A percentile compares a stretch with the other conserved stretches of the same genome.
Conservation (phyloP, 1,140 invertebrate species). For the Prorops nasuta region DNA sequence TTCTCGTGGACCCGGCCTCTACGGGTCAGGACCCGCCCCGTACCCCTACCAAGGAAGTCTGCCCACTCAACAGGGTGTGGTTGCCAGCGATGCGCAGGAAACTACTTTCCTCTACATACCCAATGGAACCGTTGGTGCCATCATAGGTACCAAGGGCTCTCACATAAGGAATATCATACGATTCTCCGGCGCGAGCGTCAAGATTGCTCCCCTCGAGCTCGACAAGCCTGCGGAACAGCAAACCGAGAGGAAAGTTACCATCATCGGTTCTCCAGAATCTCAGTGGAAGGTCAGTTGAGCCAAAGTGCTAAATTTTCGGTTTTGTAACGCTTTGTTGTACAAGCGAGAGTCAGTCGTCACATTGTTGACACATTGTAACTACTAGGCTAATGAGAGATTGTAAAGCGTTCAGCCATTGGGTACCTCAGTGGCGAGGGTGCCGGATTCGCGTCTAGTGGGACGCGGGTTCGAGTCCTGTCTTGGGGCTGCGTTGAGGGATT, state of each 20-base stretch:
- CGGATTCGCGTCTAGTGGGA: no score
- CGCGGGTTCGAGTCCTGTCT: slow-evolving; percentile 17
- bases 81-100: slow-evolving; percentile 69
- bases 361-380: no score
- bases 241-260: slow-evolving; percentile 91
- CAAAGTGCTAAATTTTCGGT: background rate
- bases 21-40: slow-evolving; percentile 58
- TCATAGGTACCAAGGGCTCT: slow-evolving; percentile 95
- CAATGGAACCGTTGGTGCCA: slow-evolving; percentile 94
- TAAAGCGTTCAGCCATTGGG: no score
- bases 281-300: slow-evolving; percentile 83
- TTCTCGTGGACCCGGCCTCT: slow-evolving; percentile 58
- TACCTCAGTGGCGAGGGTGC: no score
- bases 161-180: slow-evolving; percentile 97
- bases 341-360: no score
- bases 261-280: slow-evolving; percentile 89
- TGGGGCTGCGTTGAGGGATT: background rate
- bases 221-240: slow-evolving; percentile 71
- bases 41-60: slow-evolving; percentile 53
- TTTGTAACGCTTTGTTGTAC: background rate
- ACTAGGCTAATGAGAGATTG: no score
- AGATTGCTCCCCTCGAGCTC: slow-evolving; percentile 84
- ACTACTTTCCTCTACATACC: slow-evolving; percentile 94
- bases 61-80: slow-evolving; percentile 51
- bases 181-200: slow-evolving; percentile 92